Evolutionary conservation across 2,113 vertebrate species (phyloP).

Genomic region (Lipotes vexillifer): DNA sequence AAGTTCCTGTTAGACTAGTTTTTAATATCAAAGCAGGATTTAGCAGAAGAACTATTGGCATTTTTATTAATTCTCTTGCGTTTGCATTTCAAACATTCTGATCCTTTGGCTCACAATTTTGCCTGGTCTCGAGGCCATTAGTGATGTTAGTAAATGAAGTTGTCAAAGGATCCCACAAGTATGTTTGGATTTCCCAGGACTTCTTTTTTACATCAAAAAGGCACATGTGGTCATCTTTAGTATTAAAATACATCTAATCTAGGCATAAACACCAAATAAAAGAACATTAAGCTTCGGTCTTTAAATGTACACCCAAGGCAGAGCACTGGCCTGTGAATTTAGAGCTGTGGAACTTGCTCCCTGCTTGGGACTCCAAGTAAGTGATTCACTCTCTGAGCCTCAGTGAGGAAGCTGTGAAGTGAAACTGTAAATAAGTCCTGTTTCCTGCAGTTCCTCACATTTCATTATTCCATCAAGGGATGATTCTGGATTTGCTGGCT

Average conservation of each 20-base stretch:
- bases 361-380: background rate
- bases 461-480: background rate
- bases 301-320: background rate
- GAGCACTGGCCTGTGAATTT: background rate
- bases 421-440: fast-evolving
- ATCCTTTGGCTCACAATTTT: background rate
- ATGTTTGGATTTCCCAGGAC: constrained; percentile 12
- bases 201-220: background rate
- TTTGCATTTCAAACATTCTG: constrained; percentile 20
- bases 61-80: background rate
- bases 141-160: background rate
- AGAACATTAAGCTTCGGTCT: background rate
- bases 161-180: background rate
- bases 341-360: background rate
- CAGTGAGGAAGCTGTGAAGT: background rate
- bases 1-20: background rate
- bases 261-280: background rate
- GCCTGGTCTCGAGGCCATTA: background rate
- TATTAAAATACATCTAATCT: background rate
- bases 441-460: background rate
- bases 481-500: background rate
- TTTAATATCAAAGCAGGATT: background rate
- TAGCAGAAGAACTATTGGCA: background rate
- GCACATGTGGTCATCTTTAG: background rate
- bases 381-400: background rate